These are phyloP conservation scores for Otus scops DNA, from an alignment of 2,797 vertebrate species.

Conservation along the genomic window DNA sequence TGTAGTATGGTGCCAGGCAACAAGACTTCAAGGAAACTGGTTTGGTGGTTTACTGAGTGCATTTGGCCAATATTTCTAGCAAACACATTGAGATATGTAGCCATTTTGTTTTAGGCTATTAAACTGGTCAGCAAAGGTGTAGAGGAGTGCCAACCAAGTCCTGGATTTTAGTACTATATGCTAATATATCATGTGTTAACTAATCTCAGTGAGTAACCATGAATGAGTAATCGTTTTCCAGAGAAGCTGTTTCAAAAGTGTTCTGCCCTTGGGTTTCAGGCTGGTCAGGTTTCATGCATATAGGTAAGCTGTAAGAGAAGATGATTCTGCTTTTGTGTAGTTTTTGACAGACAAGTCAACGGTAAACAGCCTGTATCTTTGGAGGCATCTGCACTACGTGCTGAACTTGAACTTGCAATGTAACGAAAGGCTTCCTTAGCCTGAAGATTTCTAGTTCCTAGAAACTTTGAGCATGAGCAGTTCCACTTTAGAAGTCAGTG, in stretches of 20 bases:
- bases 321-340: not conserved
- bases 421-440: not conserved
- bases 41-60: not conserved
- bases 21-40: not conserved
- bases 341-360: not conserved
- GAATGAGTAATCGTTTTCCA: not conserved
- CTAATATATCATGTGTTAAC: not conserved
- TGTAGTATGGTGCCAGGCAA: not conserved
- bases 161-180: not conserved
- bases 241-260: not conserved
- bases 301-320: not conserved
- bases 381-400: rapidly evolving
- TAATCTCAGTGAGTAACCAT: not conserved
- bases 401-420: not conserved
- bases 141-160: not conserved
- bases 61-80: not conserved
- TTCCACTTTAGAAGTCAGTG: not conserved
- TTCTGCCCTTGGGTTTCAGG: not conserved
- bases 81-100: rapidly evolving
- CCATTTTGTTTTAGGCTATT: not conserved
- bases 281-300: not conserved
- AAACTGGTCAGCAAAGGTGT: not conserved
- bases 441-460: not conserved
- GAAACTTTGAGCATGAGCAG: not conserved
- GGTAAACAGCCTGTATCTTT: not conserved